Evolutionary conservation across 2,113 vertebrate species (phyloP).

Genomic region (Sitta europaea): DNA sequence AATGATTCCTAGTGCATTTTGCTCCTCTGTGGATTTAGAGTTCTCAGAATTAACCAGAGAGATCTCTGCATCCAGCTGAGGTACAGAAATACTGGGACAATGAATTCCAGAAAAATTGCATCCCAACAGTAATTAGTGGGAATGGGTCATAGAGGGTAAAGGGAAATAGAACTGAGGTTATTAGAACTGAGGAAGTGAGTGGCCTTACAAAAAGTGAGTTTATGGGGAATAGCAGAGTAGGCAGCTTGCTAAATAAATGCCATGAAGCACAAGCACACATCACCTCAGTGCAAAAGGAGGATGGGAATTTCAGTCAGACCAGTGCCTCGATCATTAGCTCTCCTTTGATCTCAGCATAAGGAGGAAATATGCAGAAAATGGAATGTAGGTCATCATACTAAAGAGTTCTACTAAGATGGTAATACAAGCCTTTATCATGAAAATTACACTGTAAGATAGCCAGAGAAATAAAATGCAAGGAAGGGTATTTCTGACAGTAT

Average conservation of each 20-base stretch:
- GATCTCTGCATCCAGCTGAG: background rate
- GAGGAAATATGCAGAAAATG: constrained; percentile 15
- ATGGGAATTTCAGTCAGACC: background rate
- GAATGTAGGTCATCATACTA: constrained; percentile 51
- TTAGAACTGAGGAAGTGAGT: background rate
- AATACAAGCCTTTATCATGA: background rate
- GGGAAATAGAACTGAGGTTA: background rate
- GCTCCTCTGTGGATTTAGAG: background rate
- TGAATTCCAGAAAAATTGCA: background rate
- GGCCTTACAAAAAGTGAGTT: background rate
- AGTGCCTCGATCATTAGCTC: background rate
- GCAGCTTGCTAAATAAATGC: background rate
- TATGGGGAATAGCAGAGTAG: background rate
- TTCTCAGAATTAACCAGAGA: background rate
- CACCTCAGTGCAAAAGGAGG: background rate
- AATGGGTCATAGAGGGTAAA: background rate
- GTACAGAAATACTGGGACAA: background rate
- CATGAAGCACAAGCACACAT: background rate
- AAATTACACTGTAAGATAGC: background rate
- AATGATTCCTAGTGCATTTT: constrained; percentile 23
- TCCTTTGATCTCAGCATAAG: constrained; percentile 43
- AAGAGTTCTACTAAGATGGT: background rate
- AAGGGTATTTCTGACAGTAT: background rate
- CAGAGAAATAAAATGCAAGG: background rate
- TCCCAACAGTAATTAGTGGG: background rate